A percentile compares a stretch with the other conserved stretches of the same genome.
These are phyloP conservation scores for Caracal caracal DNA, from an alignment of 2,113 vertebrate species.

Conservation along the genomic window DNA sequence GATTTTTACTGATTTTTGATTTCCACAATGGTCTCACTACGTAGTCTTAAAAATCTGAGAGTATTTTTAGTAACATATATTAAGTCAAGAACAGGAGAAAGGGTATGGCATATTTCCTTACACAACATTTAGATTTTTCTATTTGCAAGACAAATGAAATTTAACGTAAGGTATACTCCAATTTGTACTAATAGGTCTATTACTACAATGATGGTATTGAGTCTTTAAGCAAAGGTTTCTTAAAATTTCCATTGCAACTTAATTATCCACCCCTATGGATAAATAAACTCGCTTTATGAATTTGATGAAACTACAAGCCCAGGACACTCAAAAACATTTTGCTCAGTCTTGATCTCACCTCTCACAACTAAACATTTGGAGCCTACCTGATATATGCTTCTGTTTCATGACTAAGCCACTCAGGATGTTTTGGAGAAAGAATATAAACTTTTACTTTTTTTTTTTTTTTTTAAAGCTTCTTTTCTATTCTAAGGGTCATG, in stretches of 20 bases:
- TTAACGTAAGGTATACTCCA: neutral
- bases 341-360: neutral
- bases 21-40: neutral
- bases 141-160: conserved; percentile 20
- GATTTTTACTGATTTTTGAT: conserved; percentile 30
- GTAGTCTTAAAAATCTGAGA: conserved; percentile 46
- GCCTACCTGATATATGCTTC: neutral
- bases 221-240: neutral
- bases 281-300: neutral
- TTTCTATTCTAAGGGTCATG: neutral
- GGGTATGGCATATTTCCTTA: neutral
- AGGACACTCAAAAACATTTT: neutral
- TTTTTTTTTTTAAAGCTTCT: neutral
- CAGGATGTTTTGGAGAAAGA: neutral
- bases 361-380: conserved; percentile 40
- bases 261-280: neutral
- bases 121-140: neutral
- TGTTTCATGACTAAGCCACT: neutral
- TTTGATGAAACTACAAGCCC: neutral
- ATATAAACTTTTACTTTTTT: neutral
- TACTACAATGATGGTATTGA: neutral
- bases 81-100: conserved; percentile 21
- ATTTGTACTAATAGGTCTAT: neutral
- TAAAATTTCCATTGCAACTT: neutral
- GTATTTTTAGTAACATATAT: conserved; percentile 2